Evolutionary conservation across 2,888 invertebrate species (phyloP).

Genomic region (Zootermopsis nevadensis): DNA sequence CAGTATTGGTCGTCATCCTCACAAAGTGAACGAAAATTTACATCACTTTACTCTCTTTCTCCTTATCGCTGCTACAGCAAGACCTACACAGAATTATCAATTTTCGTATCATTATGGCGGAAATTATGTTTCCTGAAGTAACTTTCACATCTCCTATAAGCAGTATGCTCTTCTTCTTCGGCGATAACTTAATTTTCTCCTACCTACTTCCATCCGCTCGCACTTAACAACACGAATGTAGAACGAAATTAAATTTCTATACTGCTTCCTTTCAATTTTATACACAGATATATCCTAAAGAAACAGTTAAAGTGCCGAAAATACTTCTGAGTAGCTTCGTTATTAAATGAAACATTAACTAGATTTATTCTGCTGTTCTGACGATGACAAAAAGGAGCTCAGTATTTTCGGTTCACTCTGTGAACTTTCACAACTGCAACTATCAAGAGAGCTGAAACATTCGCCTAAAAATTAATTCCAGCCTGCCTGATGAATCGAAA

Average conservation of each 20-base stretch:
- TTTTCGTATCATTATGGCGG: slow-evolving; percentile 29
- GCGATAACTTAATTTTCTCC: slow-evolving; percentile 21
- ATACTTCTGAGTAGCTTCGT: too few species aligned
- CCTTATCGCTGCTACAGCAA: background rate
- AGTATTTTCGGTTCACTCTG: too few species aligned
- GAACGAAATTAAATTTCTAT: background rate
- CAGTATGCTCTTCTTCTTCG: background rate
- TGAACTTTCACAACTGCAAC: too few species aligned
- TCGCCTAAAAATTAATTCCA: too few species aligned
- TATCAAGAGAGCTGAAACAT: too few species aligned
- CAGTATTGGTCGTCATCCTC: background rate
- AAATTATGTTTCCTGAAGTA: slow-evolving; percentile 41
- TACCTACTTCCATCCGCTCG: background rate
- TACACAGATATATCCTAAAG: too few species aligned
- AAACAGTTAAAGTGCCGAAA: too few species aligned
- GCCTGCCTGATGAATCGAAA: too few species aligned
- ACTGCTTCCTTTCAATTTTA: background rate
- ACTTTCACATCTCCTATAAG: background rate
- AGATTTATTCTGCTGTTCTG: too few species aligned
- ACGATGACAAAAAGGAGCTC: too few species aligned
- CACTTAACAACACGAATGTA: background rate
- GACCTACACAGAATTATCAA: slow-evolving; percentile 4
- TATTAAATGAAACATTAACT: too few species aligned
- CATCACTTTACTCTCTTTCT: background rate
- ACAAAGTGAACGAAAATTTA: background rate